phyloP scores from a whole-genome alignment of 2,797 vertebrate species.

The Sebastes iracundus region DNA sequence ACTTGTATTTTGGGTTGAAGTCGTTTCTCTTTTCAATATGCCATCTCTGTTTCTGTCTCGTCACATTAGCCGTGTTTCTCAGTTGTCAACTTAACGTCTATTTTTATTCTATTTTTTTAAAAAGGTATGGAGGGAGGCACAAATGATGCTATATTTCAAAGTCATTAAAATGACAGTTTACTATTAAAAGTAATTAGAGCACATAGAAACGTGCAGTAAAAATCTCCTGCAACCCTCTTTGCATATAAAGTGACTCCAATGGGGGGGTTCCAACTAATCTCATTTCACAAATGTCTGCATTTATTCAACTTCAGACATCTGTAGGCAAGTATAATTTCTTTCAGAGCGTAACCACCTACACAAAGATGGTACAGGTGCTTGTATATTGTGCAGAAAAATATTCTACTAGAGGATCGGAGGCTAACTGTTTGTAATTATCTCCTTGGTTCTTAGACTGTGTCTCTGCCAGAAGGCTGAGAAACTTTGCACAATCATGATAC shows the following conservation, averaged over 20 bases:
- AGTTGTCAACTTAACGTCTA: not conserved
- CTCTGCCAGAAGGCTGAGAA: not conserved
- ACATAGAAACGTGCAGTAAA: not conserved
- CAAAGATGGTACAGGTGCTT: not conserved
- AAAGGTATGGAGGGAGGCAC: not conserved
- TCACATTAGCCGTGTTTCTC: not conserved
- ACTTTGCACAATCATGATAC: not conserved
- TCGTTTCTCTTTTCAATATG: not conserved
- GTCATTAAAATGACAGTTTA: not conserved
- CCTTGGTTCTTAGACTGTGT: not conserved
- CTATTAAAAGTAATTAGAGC: not conserved
- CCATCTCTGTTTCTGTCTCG: not conserved
- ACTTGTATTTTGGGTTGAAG: too few species aligned
- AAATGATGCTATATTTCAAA: not conserved
- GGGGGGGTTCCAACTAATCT: not conserved
- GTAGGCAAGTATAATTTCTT: not conserved
- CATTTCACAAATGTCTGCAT: not conserved
- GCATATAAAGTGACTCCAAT: not conserved
- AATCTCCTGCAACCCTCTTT: not conserved
- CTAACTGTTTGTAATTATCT: not conserved
- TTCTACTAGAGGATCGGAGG: not conserved
- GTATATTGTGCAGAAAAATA: not conserved
- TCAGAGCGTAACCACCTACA: too few species aligned
- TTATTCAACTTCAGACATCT: not conserved
- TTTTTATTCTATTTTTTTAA: not conserved